Percentiles rank a stretch among this genome's conserved stretches.
These are phyloP conservation scores for Origma solitaria DNA, from an alignment of 2,113 vertebrate species.

Conservation along the genomic window DNA sequence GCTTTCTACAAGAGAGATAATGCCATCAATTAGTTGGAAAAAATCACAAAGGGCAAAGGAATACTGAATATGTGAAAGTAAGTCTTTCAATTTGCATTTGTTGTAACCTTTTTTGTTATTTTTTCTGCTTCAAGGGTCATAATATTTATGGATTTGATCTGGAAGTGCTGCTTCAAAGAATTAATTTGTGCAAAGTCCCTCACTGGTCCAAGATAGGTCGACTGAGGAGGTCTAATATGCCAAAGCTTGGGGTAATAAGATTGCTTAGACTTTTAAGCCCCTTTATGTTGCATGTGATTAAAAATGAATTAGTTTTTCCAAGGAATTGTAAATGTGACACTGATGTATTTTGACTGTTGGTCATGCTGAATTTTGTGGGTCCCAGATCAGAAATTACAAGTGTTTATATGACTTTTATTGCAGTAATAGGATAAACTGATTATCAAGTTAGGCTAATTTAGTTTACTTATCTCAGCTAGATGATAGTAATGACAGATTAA, in stretches of 20 bases:
- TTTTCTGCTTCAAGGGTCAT: constrained; percentile 84
- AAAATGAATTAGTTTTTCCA: constrained; percentile 39
- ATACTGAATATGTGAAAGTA: constrained; percentile 60
- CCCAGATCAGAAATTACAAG: constrained; percentile 10
- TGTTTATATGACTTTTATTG: constrained; percentile 50
- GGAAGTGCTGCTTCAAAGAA: constrained; percentile 94
- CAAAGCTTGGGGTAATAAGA: constrained; percentile 91
- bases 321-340: not conserved
- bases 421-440: constrained; percentile 53
- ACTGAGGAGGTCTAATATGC: constrained; percentile 89
- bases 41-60: constrained; percentile 69
- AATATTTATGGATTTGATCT: constrained; percentile 98
- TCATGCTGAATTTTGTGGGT: constrained; percentile 18
- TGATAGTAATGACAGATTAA: constrained; percentile 61
- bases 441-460: constrained; percentile 57
- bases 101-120: constrained; percentile 64
- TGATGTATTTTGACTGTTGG: constrained; percentile 50
- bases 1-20: constrained; percentile 62
- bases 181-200: constrained; percentile 89
- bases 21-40: constrained; percentile 73
- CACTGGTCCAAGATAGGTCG: constrained; percentile 98
- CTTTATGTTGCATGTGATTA: constrained; percentile 35
- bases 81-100: constrained; percentile 69
- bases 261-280: constrained; percentile 27
- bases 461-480: constrained; percentile 48